These are phyloP conservation scores for Burhinus bistriatus DNA, from an alignment of 2,113 vertebrate genomes.

Conservation along the genomic window DNA sequence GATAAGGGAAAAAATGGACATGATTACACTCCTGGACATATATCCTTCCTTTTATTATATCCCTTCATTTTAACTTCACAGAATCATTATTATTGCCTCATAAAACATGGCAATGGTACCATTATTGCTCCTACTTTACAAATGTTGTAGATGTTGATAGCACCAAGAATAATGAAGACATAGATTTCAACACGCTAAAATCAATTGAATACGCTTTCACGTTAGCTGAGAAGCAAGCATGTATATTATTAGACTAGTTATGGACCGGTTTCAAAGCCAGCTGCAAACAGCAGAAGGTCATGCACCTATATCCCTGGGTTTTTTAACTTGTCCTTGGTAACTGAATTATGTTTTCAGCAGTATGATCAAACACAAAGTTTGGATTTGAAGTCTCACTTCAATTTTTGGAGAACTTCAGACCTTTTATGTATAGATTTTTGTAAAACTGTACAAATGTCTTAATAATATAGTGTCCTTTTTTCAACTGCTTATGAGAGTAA, in stretches of 20 bases:
- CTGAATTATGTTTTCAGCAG: background rate
- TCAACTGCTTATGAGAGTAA: background rate
- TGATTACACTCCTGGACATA: slow-evolving; percentile 18
- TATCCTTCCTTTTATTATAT: slow-evolving; percentile 37
- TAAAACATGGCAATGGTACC: slow-evolving; percentile 12
- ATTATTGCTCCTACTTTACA: background rate
- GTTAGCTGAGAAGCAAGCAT: background rate
- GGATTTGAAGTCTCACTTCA: background rate
- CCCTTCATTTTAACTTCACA: slow-evolving; percentile 31
- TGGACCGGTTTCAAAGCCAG: background rate
- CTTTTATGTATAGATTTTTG: background rate
- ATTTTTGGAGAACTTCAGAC: background rate
- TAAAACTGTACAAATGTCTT: background rate
- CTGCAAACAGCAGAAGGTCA: background rate
- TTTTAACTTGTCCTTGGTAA: background rate
- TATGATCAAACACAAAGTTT: background rate
- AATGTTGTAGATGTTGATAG: background rate
- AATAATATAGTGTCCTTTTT: background rate
- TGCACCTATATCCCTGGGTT: background rate
- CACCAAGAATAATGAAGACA: background rate
- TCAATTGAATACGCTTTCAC: slow-evolving; percentile 20
- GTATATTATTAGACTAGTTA: background rate
- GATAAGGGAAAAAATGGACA: background rate
- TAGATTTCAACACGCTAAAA: slow-evolving; percentile 9
- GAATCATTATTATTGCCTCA: slow-evolving; percentile 41